These are phyloP conservation scores for Abramis brama DNA, from an alignment of 2,113 vertebrate species.

Conservation along the genomic window DNA sequence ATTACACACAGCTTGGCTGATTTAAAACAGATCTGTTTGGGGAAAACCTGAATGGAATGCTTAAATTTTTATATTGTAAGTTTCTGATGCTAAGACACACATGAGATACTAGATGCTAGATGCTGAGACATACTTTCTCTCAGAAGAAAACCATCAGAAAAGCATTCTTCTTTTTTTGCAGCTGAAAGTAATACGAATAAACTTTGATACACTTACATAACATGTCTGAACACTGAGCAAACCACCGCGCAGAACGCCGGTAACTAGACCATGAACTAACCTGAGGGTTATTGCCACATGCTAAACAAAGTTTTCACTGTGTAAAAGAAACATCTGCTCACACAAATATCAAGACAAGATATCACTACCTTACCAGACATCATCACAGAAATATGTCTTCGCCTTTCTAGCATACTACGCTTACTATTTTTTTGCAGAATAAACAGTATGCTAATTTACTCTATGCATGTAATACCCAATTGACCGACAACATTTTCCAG, in stretches of 20 bases:
- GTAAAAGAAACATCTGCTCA: conserved; percentile 10
- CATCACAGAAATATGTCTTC: too few species aligned
- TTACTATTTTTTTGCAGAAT: conserved; percentile 7
- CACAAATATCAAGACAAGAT: not conserved
- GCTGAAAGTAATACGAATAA: not conserved
- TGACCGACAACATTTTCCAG: not conserved
- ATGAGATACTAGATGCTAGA: too few species aligned
- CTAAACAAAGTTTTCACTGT: not conserved
- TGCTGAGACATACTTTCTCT: not conserved
- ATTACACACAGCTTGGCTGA: conserved; percentile 68
- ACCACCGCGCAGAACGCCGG: not conserved
- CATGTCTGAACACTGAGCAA: not conserved
- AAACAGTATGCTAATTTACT: not conserved
- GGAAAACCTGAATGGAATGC: conserved; percentile 48
- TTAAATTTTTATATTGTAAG: conserved; percentile 46
- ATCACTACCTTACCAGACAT: too few species aligned
- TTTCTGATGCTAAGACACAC: too few species aligned
- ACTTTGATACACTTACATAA: not conserved
- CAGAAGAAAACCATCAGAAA: not conserved
- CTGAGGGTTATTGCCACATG: not conserved
- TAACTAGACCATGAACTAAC: not conserved
- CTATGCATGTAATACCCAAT: not conserved
- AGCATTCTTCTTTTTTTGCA: not conserved
- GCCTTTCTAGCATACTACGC: not conserved
- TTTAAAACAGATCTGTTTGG: conserved; percentile 63